A percentile compares a stretch with the other conserved stretches of the same genome.
Conservation (phyloP, 2,797 vertebrate species). For the Crocidura indochinensis region DNA sequence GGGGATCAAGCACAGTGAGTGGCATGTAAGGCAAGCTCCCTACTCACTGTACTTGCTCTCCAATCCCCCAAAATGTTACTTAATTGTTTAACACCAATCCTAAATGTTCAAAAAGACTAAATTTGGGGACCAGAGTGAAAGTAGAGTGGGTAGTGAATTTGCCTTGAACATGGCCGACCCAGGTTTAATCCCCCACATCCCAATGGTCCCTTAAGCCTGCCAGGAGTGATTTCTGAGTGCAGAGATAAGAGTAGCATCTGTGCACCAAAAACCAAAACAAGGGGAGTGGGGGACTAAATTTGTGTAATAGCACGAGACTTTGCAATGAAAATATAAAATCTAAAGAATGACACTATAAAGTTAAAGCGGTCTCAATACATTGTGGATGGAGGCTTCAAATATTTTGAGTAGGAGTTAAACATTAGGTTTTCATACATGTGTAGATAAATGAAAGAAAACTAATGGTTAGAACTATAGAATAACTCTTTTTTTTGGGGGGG, state of each 20-base stretch:
- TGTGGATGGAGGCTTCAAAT: not conserved
- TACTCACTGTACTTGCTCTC: too few relatives aligned
- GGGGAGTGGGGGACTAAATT: too few relatives aligned
- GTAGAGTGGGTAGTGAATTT: not conserved
- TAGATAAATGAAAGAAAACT: not conserved
- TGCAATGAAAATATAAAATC: too few relatives aligned
- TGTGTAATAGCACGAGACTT: too few relatives aligned
- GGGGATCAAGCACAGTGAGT: not conserved
- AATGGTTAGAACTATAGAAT: not conserved
- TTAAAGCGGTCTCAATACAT: conserved; percentile 32
- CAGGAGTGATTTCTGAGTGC: too few relatives aligned
- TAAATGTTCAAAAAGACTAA: conserved; percentile 40
- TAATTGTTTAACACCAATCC: conserved; percentile 49
- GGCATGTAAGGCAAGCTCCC: too few relatives aligned
- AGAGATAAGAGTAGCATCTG: too few relatives aligned
- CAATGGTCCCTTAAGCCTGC: too few relatives aligned
- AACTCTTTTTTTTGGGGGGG: too few relatives aligned
- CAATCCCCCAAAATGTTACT: not conserved
- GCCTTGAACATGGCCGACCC: too few relatives aligned
- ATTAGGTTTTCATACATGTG: not conserved
- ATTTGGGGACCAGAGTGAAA: not conserved
- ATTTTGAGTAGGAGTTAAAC: not conserved
- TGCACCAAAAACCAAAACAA: too few relatives aligned
- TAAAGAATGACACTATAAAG: conserved; percentile 45
- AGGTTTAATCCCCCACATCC: too few relatives aligned